These are phyloP conservation scores for Eurytoma adleriae DNA, from an alignment of 2,888 invertebrate species.

Conservation along the genomic window DNA sequence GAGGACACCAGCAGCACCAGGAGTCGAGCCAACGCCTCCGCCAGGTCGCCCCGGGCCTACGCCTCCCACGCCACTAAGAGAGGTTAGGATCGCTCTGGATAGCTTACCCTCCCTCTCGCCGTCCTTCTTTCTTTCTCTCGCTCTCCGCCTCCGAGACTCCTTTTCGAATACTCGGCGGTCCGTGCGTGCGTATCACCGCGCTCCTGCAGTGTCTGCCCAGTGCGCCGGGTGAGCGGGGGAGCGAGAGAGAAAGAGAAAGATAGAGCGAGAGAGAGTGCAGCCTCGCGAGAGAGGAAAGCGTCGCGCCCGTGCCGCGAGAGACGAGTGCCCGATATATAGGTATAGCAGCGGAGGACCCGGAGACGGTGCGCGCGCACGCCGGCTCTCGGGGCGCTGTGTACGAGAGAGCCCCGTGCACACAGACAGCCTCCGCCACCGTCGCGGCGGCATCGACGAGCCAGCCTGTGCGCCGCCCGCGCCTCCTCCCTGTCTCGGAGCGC, in stretches of 20 bases:
- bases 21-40: constrained; percentile 11
- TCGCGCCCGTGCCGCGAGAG: constrained; percentile 19
- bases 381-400: constrained; percentile 8
- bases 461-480: constrained; percentile 2
- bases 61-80: constrained; percentile 48
- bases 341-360: background rate
- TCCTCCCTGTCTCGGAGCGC: background rate
- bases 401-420: background rate
- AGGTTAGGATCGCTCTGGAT: constrained; percentile 29
- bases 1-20: constrained; percentile 23
- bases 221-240: background rate
- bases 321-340: background rate
- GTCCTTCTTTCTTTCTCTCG: background rate
- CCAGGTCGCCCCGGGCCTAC: constrained; percentile 46
- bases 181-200: background rate
- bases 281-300: background rate
- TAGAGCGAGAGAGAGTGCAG: constrained; percentile 1
- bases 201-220: background rate
- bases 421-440: background rate
- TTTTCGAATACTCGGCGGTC: background rate
- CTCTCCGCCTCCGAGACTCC: too few relatives aligned
- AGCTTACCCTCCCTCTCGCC: constrained; percentile 5
- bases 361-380: constrained; percentile 48
- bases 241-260: background rate
- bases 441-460: constrained; percentile 11